Conservation (phyloP, 2,113 vertebrate genomes). For the Sinocyclocheilus grahami region DNA sequence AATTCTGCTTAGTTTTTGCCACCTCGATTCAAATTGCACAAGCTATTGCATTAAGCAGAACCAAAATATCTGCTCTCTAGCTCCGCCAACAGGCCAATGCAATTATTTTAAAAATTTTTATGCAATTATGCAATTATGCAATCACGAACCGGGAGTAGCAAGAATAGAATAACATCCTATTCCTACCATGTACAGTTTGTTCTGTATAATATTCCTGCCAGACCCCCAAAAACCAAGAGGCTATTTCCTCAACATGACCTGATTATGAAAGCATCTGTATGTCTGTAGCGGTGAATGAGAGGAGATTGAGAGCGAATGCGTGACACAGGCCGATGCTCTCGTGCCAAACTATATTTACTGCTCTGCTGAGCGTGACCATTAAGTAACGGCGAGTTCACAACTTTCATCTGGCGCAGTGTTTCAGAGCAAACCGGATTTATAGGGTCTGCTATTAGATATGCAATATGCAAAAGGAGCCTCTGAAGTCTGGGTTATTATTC, state of each 20-base stretch:
- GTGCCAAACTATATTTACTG: slow-evolving; percentile 32
- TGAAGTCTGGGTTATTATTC: slow-evolving; percentile 16
- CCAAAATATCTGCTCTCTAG: too few species aligned
- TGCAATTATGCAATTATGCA: too few species aligned
- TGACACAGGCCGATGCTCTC: neutral
- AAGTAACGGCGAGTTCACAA: slow-evolving; percentile 1
- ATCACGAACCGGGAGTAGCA: too few species aligned
- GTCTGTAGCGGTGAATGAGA: neutral
- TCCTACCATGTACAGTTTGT: neutral
- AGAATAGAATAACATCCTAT: neutral
- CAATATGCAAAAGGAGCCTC: slow-evolving; percentile 30
- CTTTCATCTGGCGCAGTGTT: slow-evolving; percentile 12
- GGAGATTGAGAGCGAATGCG: neutral
- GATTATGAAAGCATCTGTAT: neutral
- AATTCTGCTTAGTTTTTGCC: too few species aligned
- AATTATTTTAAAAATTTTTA: too few species aligned
- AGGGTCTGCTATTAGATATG: slow-evolving; percentile 10
- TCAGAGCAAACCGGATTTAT: slow-evolving; percentile 26
- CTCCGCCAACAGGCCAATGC: too few species aligned
- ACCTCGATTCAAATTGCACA: too few species aligned
- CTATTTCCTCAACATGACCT: neutral
- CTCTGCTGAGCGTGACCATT: slow-evolving; percentile 38
- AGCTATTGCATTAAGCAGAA: too few species aligned
- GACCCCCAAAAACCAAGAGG: neutral
- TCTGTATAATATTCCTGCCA: neutral